Conservation (phyloP, 92 coral and sea anemone species). For the Muricea muricata region DNA sequence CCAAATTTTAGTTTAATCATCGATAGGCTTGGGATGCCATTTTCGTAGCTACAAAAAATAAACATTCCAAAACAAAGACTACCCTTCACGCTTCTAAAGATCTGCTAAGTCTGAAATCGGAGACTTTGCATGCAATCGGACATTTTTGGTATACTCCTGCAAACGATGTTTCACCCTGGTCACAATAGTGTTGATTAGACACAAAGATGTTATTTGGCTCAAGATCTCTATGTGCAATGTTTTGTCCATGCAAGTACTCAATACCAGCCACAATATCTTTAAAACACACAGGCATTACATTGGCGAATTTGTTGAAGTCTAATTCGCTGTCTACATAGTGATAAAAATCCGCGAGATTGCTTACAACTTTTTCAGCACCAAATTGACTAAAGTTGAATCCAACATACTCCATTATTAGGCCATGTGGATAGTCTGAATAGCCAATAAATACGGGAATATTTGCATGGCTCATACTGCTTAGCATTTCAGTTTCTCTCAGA, state of each 20-base stretch:
- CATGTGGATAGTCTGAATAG: slow-evolving; percentile 52
- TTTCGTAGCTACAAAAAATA: no score
- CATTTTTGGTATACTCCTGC: slow-evolving; percentile 26
- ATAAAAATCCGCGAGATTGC: slow-evolving; percentile 45
- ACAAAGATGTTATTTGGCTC: slow-evolving; percentile 30
- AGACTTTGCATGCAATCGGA: slow-evolving; percentile 41
- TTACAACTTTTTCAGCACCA: slow-evolving; percentile 38
- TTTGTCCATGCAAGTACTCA: slow-evolving; percentile 20
- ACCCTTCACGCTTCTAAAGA: no score
- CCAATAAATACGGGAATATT: slow-evolving; percentile 32
- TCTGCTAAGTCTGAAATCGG: no score
- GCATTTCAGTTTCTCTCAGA: slow-evolving; percentile 37
- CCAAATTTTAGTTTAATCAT: no score
- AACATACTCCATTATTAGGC: slow-evolving; percentile 57
- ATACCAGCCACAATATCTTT: slow-evolving; percentile 33
- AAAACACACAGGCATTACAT: slow-evolving; percentile 47
- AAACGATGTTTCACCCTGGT: background rate
- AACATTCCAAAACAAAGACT: no score
- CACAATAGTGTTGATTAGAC: slow-evolving; percentile 36
- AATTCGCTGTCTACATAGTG: slow-evolving; percentile 53
- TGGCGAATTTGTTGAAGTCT: slow-evolving; percentile 40
- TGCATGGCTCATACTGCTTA: slow-evolving; percentile 33
- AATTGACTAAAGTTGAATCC: slow-evolving; percentile 44
- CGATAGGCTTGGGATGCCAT: no score
- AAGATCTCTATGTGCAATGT: slow-evolving; percentile 40